Base-by-base conservation (phyloP, 1,140 invertebrate species). In the Sminthurinus signatus region DNA sequence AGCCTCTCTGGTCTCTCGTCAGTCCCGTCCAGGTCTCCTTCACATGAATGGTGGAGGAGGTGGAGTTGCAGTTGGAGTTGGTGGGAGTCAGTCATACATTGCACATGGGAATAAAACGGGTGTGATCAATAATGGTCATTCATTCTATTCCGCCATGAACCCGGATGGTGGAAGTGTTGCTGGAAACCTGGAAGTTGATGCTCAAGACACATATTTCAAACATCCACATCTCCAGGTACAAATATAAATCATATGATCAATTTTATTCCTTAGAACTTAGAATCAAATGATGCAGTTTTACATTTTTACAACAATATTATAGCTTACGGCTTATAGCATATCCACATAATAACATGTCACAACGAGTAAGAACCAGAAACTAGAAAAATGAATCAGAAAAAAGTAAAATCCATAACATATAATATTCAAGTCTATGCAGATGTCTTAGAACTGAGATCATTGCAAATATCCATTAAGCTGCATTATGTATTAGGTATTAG, bases 1-100 rank as follows among this genome's bases (percentile, higher is more conserved):
- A 23, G 48, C 57, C 25, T 62, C 60, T n/a, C 27, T 62, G 3
- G 60, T 62, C 5, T 62, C 60, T 12, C 31, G 51, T 8, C 28
- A 56, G 28, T 56, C 54, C 17, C 28, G 54, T 2, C 54, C 54
- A 23, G 54, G 54, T 15, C 28, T 52, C 10, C n/a, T 52, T 2
- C n/a, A n/a, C n/a, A n/a, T n/a, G n/a, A 52, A 29, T 29, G 28
- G 50, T 27, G 14, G 23, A 2, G 50, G 21, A 27, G n/a, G n/a
- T n/a, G n/a, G n/a, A n/a, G n/a, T n/a, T n/a, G n/a, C n/a, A n/a
- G n/a, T n/a, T n/a, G n/a, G n/a, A n/a, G n/a, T n/a, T n/a, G n/a
- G n/a, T n/a, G n/a, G n/a, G n/a, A n/a, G n/a, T n/a, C 14, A 10
- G 23, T 52, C 23, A 14, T 8, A 14, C 21, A 28, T 5, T 28